Evolutionary conservation across 1,140 invertebrate genomes (phyloP).

Genomic region (Potamilus streckersoni): DNA sequence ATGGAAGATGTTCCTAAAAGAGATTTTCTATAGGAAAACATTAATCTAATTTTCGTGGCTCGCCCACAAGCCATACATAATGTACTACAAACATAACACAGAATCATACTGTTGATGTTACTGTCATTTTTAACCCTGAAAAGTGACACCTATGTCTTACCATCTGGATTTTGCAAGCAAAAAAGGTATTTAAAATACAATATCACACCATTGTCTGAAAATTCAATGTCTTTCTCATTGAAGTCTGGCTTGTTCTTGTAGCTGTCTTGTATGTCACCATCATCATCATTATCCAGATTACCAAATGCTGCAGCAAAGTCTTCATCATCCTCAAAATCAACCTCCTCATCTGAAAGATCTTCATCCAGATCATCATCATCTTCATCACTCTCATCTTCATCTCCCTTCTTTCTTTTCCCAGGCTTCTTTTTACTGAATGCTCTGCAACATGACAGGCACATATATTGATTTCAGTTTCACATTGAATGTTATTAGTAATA

Average conservation of each 20-base stretch:
- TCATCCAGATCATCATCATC: constrained; percentile 54
- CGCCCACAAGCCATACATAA: neutral
- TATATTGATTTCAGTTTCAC: neutral
- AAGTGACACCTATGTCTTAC: neutral
- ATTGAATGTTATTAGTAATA: neutral
- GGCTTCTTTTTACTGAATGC: constrained; percentile 41
- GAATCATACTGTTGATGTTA: neutral
- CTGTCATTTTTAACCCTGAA: neutral
- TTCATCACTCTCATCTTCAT: constrained; percentile 46
- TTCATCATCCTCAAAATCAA: constrained; percentile 65
- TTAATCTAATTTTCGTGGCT: neutral
- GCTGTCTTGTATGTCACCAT: constrained; percentile 24
- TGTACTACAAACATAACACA: neutral
- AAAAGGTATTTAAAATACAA: neutral
- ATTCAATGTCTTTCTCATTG: constrained; percentile 36
- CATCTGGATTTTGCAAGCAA: neutral
- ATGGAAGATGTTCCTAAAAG: too few relatives aligned
- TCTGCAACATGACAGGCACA: constrained; percentile 31
- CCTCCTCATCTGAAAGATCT: constrained; percentile 58
- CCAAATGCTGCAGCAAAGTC: constrained; percentile 38
- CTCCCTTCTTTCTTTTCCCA: constrained; percentile 22
- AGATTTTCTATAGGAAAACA: neutral
- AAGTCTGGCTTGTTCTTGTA: constrained; percentile 22
- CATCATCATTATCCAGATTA: constrained; percentile 31
- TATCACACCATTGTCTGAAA: constrained; percentile 37